Conservation (phyloP, 2,888 invertebrate species). For the Tipula helvola region DNA sequence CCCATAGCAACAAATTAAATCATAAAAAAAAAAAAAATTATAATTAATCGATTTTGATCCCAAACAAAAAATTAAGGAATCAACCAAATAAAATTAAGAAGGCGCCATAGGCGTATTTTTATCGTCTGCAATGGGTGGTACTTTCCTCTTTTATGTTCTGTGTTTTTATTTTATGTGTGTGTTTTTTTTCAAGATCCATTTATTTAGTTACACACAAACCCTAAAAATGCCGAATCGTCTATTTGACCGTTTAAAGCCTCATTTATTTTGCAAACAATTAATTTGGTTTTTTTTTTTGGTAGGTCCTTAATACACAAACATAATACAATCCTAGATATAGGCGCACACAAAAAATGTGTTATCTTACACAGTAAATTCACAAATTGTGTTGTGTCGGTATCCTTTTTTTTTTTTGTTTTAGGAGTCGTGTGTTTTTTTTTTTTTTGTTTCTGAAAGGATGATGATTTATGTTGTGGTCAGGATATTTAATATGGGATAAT, state of each 20-base stretch:
- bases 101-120: slow-evolving; percentile 6
- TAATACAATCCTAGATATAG: neutral
- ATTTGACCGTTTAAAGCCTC: slow-evolving; percentile 7
- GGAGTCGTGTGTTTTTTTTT: neutral
- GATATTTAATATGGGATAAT: neutral
- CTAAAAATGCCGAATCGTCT: neutral
- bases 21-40: neutral
- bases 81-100: neutral
- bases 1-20: slow-evolving; percentile 4
- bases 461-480: slow-evolving; percentile 8
- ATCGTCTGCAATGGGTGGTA: slow-evolving; percentile 4
- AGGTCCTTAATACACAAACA: neutral
- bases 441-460: neutral
- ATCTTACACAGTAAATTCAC: neutral
- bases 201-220: neutral
- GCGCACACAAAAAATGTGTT: slow-evolving; percentile 4
- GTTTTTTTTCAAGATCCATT: neutral
- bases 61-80: neutral
- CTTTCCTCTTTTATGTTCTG: neutral
- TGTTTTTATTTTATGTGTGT: neutral
- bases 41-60: neutral
- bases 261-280: slow-evolving; percentile 10
- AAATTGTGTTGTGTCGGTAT: neutral
- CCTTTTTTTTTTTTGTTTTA: neutral
- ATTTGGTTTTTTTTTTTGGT: neutral